A percentile compares a stretch with the other conserved stretches of the same genome.
phyloP scores from a whole-genome alignment of 2,797 vertebrate species.

The Tangara arthus region DNA sequence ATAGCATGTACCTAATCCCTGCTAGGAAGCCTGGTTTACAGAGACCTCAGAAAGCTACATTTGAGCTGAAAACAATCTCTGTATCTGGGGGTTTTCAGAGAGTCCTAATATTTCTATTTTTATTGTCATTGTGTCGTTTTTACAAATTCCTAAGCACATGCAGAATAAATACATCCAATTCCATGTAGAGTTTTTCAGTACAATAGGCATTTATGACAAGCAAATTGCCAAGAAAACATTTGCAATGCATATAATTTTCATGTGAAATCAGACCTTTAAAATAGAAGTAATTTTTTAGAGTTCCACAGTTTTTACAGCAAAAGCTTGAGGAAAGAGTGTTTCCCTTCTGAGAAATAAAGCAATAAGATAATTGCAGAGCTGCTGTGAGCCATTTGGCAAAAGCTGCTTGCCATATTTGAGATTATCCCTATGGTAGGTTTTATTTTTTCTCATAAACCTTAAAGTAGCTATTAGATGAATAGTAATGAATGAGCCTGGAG shows the following conservation, averaged over 20 bases:
- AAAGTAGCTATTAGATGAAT: slow-evolving; percentile 12
- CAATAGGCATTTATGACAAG: slow-evolving; percentile 66
- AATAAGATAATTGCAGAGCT: slow-evolving; percentile 19
- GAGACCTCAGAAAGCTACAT: slow-evolving; percentile 14
- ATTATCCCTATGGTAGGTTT: slow-evolving; percentile 22
- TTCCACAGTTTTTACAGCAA: slow-evolving; percentile 53
- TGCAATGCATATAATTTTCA: slow-evolving; percentile 64
- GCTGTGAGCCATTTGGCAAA: slow-evolving; percentile 33
- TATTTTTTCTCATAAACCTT: slow-evolving; percentile 19
- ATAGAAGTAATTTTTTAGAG: slow-evolving; percentile 4
- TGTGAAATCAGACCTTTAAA: slow-evolving; percentile 63
- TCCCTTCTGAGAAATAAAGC: slow-evolving; percentile 63
- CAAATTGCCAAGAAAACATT: slow-evolving; percentile 72
- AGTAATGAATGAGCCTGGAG: slow-evolving; percentile 17
- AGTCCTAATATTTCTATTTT: slow-evolving; percentile 69
- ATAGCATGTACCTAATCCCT: background rate
- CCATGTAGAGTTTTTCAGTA: slow-evolving; percentile 29
- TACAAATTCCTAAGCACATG: slow-evolving; percentile 47
- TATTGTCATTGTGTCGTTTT: slow-evolving; percentile 58
- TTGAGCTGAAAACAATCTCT: slow-evolving; percentile 37
- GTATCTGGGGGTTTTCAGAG: background rate
- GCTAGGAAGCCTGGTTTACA: slow-evolving; percentile 30
- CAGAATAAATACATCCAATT: slow-evolving; percentile 54
- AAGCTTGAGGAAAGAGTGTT: background rate
- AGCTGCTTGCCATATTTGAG: slow-evolving; percentile 7